Evolutionary conservation across 2,888 invertebrate species (phyloP), one percentile per base, ranked within the genome.

Genomic region (Pseudococcus jackbeardsleyi): DNA sequence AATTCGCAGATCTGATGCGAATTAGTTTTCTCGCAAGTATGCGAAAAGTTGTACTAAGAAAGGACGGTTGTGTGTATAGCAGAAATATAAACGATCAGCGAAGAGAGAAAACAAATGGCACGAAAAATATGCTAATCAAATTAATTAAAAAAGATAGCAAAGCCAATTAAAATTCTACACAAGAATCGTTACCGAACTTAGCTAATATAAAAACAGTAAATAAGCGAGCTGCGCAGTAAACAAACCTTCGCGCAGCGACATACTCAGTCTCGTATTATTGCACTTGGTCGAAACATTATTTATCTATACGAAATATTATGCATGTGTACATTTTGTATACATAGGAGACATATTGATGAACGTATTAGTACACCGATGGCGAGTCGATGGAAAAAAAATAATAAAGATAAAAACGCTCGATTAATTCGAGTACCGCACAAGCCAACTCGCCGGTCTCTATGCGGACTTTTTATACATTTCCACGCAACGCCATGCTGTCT

Each of bases 131-230:
- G 46, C 64, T 86, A 86, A 86, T 86, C 46, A 86, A 86, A 86
- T 86, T 86, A 86, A 86, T 86, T 86, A 68, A 86, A 86, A 86
- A 72, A 46, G 64, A 64, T 79, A 72, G 42, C 26, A 72, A 86
- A 86, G 86, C 64, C 86, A 86, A 86, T 86, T 86, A 86, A 72
- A 86, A 86, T 86, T 86, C 68, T 68, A 64, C 64, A 19, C 64
- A 68, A 64, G 22, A 72, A 64, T 64, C 86, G 72, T 39, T 42
- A 86, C 39, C 48, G 85, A 64, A 42, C 33, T 68, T 42, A 46
- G 64, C 39, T 64, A 54, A 85, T 59, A 86, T 46, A 19, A 48
- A 85, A 85, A 64, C 39, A 72, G 64, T 86, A 64, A 86, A 86
- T 86, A 86, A 72, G 85, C 85, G 64, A 72, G 79, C 79, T 46